A percentile compares a stretch with the other conserved stretches of the same genome.
These are phyloP conservation scores for Neria commutata DNA, from an alignment of 2,888 invertebrate genomes.

Conservation along the genomic window DNA sequence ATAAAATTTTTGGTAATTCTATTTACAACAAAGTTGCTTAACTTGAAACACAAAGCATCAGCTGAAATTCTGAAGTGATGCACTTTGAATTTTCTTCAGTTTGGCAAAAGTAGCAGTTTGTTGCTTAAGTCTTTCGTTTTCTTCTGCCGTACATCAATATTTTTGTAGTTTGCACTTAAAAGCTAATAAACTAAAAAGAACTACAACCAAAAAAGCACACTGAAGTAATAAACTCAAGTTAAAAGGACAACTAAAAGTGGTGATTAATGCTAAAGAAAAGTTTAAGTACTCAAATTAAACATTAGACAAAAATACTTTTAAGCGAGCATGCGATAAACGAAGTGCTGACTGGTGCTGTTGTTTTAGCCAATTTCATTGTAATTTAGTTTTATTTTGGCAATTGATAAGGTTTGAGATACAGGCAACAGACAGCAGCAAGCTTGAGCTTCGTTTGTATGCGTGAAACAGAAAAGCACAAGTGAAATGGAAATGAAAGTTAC, in stretches of 20 bases:
- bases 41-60: too few species aligned
- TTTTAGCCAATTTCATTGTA: neutral
- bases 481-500: constrained; percentile 41
- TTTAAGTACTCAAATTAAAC: constrained; percentile 34
- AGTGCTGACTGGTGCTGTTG: constrained; percentile 30
- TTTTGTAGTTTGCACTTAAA: constrained; percentile 40
- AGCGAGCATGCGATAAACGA: constrained; percentile 48
- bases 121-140: constrained; percentile 10
- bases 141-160: constrained; percentile 33
- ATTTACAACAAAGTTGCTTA: too few species aligned
- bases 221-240: constrained; percentile 43
- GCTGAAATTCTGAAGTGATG: too few species aligned
- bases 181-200: constrained; percentile 35
- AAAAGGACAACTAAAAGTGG: constrained; percentile 50
- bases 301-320: constrained; percentile 19
- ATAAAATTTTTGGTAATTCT: too few species aligned
- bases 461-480: constrained; percentile 37
- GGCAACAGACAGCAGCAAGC: neutral
- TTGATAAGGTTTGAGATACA: too few species aligned
- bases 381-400: neutral
- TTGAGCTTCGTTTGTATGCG: constrained; percentile 9
- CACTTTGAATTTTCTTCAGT: too few species aligned
- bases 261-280: constrained; percentile 38
- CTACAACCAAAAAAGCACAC: constrained; percentile 49
- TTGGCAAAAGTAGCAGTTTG: too few species aligned